Evolutionary conservation across 2,888 invertebrate genomes (phyloP), one percentile per base, ranked within the genome.

Genomic region (Rhopalosiphum nymphaeae): DNA sequence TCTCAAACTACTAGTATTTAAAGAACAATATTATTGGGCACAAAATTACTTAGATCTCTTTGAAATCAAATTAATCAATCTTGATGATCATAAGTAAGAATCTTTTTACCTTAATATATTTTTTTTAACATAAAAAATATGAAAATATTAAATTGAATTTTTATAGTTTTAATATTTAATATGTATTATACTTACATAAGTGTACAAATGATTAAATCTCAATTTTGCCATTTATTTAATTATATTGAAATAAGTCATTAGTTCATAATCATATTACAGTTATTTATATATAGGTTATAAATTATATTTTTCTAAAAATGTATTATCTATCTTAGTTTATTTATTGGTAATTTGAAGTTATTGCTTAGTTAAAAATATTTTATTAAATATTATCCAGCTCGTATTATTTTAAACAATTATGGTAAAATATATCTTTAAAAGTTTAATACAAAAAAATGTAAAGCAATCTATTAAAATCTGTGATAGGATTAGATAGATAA

Each of bases 1-100:
- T 3, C 29, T 94, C 25, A 94, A 91, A 53, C 86, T 94, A 21
- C 90, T 94, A 61, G 86, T 91, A 29, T 90, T 86, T 90, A 94
- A 94, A 90, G 26, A 21, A 7, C 90, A 94, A 67, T 94, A 94
- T 86, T 94, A 42, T 61, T 94, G 93, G 93, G 93, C 93, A 29
- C 57, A 46, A 84, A n/a, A 49, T 49, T 94, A 90, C 13, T 29
- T 90, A 7, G 61, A 86, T 29, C 42, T 86, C 21, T 49, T 61
- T 36, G 67, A 86, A 11, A 49, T 94, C 21, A 53, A 61, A 13
- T 21, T 86, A 42, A 10, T 42, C 1, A 53, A 86, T 36, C 42
- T 61, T 42, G 86, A 94, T 16, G 93, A 94, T 61, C 90, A 86
- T 16, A 94, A 94, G 93, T 94, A 94, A 93, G 44, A 46, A 3